Percentiles rank a stretch among this genome's conserved stretches.
Evolutionary conservation across 2,888 invertebrate species (phyloP).

Genomic region (Siphlonurus alternatus): DNA sequence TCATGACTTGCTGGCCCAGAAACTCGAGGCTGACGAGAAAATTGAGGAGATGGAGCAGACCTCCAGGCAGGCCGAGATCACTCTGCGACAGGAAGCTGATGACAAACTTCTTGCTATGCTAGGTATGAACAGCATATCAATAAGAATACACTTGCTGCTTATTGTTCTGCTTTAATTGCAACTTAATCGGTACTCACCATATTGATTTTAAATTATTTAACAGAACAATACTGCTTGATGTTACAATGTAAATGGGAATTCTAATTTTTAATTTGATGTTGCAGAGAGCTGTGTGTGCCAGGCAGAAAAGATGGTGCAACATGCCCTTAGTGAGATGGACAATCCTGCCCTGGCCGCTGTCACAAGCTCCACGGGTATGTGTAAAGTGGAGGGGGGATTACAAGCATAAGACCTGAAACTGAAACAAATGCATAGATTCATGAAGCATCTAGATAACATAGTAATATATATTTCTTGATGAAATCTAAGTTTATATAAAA

Average conservation of each 20-base stretch:
- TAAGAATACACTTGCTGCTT: background rate
- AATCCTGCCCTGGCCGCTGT: conserved; percentile 47
- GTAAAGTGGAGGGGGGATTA: too few relatives aligned
- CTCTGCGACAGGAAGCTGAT: conserved; percentile 16
- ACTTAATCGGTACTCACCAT: too few relatives aligned
- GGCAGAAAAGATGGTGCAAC: conserved; percentile 32
- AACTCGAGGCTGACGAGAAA: conserved; percentile 43
- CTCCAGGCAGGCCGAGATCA: conserved; percentile 18
- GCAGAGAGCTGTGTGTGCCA: conserved; percentile 28
- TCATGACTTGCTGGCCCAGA: conserved; percentile 47
- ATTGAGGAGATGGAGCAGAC: conserved; percentile 33
- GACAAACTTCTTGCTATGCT: conserved; percentile 13
- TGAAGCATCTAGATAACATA: too few relatives aligned
- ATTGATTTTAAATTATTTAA: too few relatives aligned
- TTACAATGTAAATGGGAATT: too few relatives aligned
- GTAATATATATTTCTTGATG: too few relatives aligned
- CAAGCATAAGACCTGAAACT: too few relatives aligned
- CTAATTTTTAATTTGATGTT: conserved; percentile 11
- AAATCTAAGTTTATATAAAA: too few relatives aligned
- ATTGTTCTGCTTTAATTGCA: background rate
- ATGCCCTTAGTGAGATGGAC: conserved; percentile 41
- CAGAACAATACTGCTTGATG: too few relatives aligned
- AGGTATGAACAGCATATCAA: background rate
- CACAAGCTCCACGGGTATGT: conserved; percentile 41
- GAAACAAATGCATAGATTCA: too few relatives aligned